These are phyloP conservation scores for Amorpha juglandis DNA, from an alignment of 2,888 invertebrate species.

Conservation along the genomic window DNA sequence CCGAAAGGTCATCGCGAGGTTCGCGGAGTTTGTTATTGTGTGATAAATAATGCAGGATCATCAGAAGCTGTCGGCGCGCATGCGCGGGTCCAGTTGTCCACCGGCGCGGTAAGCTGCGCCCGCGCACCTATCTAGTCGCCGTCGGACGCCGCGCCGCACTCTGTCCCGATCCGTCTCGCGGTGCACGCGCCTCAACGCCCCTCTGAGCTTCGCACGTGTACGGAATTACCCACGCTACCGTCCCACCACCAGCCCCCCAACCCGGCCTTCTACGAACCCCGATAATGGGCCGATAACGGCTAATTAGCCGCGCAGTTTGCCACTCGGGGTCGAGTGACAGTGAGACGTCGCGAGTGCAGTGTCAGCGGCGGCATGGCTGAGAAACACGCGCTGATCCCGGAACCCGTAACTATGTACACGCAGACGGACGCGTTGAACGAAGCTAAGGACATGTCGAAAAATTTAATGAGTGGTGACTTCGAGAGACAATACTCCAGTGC, in stretches of 20 bases:
- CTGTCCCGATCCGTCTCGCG: conserved; percentile 55
- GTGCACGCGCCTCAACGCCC: conserved; percentile 55
- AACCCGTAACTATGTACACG: conserved; percentile 67
- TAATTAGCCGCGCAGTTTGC: conserved; percentile 49
- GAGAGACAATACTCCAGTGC: conserved; percentile 67
- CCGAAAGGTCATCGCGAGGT: conserved; percentile 40
- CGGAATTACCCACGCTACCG: conserved; percentile 39
- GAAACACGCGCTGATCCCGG: conserved; percentile 71
- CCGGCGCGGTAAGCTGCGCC: conserved; percentile 41
- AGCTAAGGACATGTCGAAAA: conserved; percentile 73
- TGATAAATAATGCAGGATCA: conserved; percentile 40
- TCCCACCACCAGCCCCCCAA: conserved; percentile 43
- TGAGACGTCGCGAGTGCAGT: conserved; percentile 60
- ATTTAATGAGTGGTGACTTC: conserved; percentile 76
- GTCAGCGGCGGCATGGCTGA: conserved; percentile 69
- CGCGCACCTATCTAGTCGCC: conserved; percentile 35
- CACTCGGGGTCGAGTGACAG: conserved; percentile 39
- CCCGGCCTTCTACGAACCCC: conserved; percentile 57
- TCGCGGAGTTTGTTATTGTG: conserved; percentile 34
- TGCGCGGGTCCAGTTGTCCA: conserved; percentile 36
- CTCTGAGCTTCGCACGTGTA: conserved; percentile 51
- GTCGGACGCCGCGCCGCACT: conserved; percentile 45
- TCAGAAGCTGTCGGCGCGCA: conserved; percentile 31
- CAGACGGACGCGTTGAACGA: conserved; percentile 66
- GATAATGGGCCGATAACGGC: conserved; percentile 69